Percentiles rank a stretch among this genome's conserved stretches.
These are phyloP conservation scores for Callocephalon fimbriatum DNA, from an alignment of 2,113 vertebrate genomes.

Conservation along the genomic window DNA sequence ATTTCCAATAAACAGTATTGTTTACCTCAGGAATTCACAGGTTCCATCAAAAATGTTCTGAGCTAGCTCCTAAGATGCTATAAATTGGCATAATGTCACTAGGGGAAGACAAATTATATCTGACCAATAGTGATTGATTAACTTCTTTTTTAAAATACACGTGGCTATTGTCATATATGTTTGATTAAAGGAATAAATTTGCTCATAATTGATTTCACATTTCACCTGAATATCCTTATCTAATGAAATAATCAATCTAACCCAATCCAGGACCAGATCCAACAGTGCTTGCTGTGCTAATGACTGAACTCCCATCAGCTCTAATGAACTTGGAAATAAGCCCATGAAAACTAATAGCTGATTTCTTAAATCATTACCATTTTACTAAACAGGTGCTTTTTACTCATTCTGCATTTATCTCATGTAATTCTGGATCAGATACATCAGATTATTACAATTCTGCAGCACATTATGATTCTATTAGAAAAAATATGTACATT, in stretches of 20 bases:
- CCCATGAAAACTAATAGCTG: background rate
- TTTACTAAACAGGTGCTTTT: background rate
- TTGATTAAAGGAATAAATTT: background rate
- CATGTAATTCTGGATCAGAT: background rate
- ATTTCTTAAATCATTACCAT: background rate
- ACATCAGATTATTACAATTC: background rate
- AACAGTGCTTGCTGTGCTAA: background rate
- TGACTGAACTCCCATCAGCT: background rate
- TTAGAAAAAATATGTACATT: background rate
- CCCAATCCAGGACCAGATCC: background rate
- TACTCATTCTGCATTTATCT: background rate
- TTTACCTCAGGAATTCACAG: background rate
- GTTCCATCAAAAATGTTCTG: background rate
- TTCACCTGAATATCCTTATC: background rate
- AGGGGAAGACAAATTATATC: fast-evolving
- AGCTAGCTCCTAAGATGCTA: background rate
- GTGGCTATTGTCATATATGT: background rate
- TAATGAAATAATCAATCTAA: background rate
- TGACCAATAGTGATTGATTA: background rate
- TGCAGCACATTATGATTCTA: background rate
- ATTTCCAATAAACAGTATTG: background rate
- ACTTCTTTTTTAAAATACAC: background rate
- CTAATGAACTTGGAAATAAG: background rate
- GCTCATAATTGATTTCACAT: background rate
- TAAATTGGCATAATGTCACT: background rate